Conservation (phyloP, 2,888 invertebrate genomes). For the Caradrina clavipalpis region DNA sequence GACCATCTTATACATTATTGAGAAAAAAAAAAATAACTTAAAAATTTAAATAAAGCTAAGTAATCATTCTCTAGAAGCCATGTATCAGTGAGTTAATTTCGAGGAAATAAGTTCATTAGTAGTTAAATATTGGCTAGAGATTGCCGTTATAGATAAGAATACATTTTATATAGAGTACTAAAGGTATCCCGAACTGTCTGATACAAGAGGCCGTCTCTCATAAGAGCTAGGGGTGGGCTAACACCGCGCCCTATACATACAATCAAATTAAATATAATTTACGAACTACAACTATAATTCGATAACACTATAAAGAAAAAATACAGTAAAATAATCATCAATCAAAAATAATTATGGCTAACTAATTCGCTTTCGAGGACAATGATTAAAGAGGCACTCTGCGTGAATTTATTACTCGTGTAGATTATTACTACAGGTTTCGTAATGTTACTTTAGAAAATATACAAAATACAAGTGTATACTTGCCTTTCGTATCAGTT, state of each 20-base stretch:
- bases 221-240: conserved; percentile 56
- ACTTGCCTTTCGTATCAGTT: conserved; percentile 57
- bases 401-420: conserved; percentile 86
- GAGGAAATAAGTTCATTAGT: conserved; percentile 67
- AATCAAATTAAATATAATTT: conserved; percentile 80
- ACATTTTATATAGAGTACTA: conserved; percentile 67
- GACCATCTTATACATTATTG: conserved; percentile 74
- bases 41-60: conserved; percentile 88
- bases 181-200: conserved; percentile 74
- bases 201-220: conserved; percentile 78
- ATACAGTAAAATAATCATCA: conserved; percentile 82
- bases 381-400: conserved; percentile 89
- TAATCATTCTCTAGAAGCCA: conserved; percentile 83
- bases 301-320: conserved; percentile 80
- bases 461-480: conserved; percentile 82
- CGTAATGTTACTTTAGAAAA: conserved; percentile 78
- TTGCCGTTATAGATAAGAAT: conserved; percentile 71
- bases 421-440: conserved; percentile 80
- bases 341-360: conserved; percentile 88
- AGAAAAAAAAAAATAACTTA: conserved; percentile 85
- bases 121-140: conserved; percentile 65
- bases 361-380: conserved; percentile 84
- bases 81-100: conserved; percentile 82
- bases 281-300: conserved; percentile 87
- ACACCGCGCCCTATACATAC: conserved; percentile 59